phyloP scores from a whole-genome alignment of 2,888 invertebrate genomes.

The Acanthosoma haemorrhoidale region DNA sequence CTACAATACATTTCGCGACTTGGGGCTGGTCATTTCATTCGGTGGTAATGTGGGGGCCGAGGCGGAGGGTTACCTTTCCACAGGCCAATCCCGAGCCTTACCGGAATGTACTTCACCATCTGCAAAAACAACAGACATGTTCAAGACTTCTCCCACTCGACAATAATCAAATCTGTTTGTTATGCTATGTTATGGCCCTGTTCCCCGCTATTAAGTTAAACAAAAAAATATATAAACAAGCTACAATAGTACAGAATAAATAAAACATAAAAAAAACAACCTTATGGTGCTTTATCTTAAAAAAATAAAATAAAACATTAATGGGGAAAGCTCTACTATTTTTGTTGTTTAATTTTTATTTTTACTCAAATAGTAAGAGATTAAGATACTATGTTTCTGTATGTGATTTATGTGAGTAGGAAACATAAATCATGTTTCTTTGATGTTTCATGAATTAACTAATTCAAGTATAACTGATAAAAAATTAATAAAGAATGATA shows the following conservation, averaged over 20 bases:
- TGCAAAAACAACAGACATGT: slow-evolving; percentile 19
- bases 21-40: background rate
- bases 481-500: too few species aligned
- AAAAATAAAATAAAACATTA: background rate
- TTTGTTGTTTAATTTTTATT: background rate
- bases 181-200: slow-evolving; percentile 9
- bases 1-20: background rate
- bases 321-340: background rate
- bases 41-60: background rate
- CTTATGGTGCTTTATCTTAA: background rate
- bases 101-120: slow-evolving; percentile 28
- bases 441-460: too few species aligned
- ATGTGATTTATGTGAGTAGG: too few species aligned
- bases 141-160: slow-evolving; percentile 22
- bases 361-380: background rate
- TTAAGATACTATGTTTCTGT: background rate
- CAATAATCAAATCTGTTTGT: background rate
- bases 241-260: background rate
- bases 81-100: slow-evolving; percentile 25
- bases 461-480: too few species aligned
- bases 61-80: slow-evolving; percentile 14
- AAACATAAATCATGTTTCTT: too few species aligned
- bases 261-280: background rate
- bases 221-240: too few species aligned
- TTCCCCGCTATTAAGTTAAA: background rate